Conservation (phyloP, 2,113 vertebrate genomes). For the Mormoops blainvillei region DNA sequence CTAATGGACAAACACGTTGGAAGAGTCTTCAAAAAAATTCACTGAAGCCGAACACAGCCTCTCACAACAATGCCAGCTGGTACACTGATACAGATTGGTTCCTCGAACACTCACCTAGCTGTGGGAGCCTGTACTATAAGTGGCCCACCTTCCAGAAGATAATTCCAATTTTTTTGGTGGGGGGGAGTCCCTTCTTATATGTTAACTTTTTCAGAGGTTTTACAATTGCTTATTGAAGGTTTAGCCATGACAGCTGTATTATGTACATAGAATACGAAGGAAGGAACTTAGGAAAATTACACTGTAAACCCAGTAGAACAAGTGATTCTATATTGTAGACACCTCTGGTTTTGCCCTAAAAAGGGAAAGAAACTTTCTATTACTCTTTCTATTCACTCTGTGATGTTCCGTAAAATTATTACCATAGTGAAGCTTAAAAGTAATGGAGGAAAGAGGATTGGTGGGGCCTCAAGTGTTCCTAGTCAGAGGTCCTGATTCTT, state of each 20-base stretch:
- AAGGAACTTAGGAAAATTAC: constrained; percentile 3
- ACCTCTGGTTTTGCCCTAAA: neutral
- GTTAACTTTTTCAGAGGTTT: constrained; percentile 24
- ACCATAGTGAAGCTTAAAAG: constrained; percentile 38
- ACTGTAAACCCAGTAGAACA: neutral
- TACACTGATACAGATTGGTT: no score
- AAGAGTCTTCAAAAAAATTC: no score
- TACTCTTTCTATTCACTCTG: constrained; percentile 21
- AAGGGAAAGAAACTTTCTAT: neutral
- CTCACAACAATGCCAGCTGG: no score
- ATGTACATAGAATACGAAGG: neutral
- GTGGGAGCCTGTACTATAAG: no score
- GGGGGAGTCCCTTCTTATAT: neutral
- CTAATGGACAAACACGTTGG: no score
- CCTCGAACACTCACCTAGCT: no score
- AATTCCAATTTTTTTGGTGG: no score
- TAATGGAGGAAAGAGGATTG: constrained; percentile 36
- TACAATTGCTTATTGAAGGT: neutral
- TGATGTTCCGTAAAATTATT: constrained; percentile 44
- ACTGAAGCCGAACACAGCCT: no score
- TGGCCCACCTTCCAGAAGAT: no score
- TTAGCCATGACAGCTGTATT: neutral
- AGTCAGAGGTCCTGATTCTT: constrained; percentile 49
- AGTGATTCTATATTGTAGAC: neutral
- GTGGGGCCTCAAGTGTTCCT: constrained; percentile 44